Percentiles rank a stretch among this genome's conserved stretches.
Conservation (phyloP, 2,797 vertebrate species). For the Hydrolagus colliei region DNA sequence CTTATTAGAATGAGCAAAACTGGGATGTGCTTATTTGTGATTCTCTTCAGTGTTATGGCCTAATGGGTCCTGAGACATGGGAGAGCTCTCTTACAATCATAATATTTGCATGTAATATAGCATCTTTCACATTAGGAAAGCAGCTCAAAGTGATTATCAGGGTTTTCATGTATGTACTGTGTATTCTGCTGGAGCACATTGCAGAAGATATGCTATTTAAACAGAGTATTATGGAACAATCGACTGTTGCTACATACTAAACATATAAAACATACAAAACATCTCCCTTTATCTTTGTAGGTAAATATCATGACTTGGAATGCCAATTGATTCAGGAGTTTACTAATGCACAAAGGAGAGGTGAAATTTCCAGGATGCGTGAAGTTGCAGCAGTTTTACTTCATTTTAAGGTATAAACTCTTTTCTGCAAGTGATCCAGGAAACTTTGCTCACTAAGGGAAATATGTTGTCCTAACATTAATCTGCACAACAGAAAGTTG, state of each 20-base stretch:
- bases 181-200: too few species aligned
- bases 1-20: background rate
- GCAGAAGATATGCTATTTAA: too few species aligned
- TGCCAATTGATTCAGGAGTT: constrained; percentile 96
- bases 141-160: too few species aligned
- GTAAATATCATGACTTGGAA: constrained; percentile 98
- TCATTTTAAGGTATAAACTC: constrained; percentile 85
- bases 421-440: background rate
- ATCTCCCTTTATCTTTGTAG: constrained; percentile 48
- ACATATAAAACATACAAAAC: too few species aligned
- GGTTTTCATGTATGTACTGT: too few species aligned
- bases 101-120: too few species aligned
- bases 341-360: constrained; percentile 82
- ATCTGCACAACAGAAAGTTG: background rate
- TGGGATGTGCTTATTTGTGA: background rate
- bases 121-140: too few species aligned
- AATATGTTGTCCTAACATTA: background rate
- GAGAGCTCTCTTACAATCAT: background rate
- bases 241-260: too few species aligned
- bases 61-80: background rate
- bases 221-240: too few species aligned
- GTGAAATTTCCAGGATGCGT: constrained; percentile 92
- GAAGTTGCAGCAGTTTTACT: constrained; percentile 94
- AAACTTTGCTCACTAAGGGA: too few species aligned
- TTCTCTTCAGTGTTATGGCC: background rate